Conservation (phyloP, 2,113 vertebrate genomes). For the Sminthopsis crassicaudata region DNA sequence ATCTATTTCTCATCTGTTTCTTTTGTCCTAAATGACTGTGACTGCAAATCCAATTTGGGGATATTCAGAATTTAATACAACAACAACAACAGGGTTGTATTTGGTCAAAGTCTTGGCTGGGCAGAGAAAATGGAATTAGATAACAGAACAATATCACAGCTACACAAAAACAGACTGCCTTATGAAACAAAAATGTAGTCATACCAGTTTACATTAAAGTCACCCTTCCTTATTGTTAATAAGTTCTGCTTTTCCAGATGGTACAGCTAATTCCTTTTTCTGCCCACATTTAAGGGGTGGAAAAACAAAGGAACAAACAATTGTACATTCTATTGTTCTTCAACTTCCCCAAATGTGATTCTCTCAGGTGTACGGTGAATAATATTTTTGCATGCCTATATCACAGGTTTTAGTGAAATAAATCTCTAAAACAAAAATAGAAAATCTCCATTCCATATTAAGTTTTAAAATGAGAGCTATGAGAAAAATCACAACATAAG, state of each 20-base stretch:
- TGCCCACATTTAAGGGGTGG: not conserved
- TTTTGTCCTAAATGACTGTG: conserved; percentile 70
- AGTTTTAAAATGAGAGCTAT: not conserved
- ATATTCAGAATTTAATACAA: conserved; percentile 57
- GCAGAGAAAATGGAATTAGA: conserved; percentile 73
- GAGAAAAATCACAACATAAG: not conserved
- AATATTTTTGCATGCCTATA: not conserved
- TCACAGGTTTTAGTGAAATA: not conserved
- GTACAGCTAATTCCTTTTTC: not conserved
- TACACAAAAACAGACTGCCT: conserved; percentile 79
- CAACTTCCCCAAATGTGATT: not conserved
- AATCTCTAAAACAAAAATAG: not conserved
- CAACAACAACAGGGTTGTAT: conserved; percentile 65
- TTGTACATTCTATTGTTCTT: not conserved
- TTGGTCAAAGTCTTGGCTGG: conserved; percentile 70
- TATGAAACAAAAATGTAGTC: conserved; percentile 55
- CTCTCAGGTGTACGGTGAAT: not conserved
- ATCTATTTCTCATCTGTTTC: conserved; percentile 52
- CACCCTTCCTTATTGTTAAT: not conserved
- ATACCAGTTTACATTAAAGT: not conserved
- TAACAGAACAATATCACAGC: conserved; percentile 68
- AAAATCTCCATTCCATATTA: not conserved
- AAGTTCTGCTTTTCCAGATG: not conserved
- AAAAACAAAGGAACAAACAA: conserved; percentile 10
- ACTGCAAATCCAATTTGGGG: conserved; percentile 54